Base-by-base conservation (phyloP, 2,888 invertebrate genomes). In the Drosophila peninsularis region DNA sequence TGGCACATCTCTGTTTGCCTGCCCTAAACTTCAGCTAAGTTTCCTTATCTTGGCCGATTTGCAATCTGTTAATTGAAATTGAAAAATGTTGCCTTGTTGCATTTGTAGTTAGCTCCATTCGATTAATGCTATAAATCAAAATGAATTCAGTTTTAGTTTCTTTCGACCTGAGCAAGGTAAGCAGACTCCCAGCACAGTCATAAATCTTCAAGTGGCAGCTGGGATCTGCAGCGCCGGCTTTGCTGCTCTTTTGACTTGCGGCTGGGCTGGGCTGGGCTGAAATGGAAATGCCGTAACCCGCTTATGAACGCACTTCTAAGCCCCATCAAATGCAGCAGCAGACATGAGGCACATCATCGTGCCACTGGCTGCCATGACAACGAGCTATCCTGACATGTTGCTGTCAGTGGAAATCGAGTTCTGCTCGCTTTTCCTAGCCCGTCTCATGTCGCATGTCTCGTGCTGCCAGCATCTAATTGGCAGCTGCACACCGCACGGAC, bases 251-350 rank as follows among this genome's bases (percentile, higher is more conserved):
- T 61, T 55, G 66, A 55, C 45, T 66, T 37, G n/a, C n/a, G n/a
- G n/a, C n/a, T n/a, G n/a, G n/a, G n/a, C n/a, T n/a, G n/a, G n/a
- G n/a, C n/a, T n/a, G 13, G 36, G 10, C 21, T 36, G 42, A 71
- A 82, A 70, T 72, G 71, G 77, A 78, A 80, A 84, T 76, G 53
- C 75, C 75, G 69, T 87, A 78, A 87, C 75, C 78, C 81, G 89
- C 89, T 87, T 87, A 87, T 77, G 72, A 72, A 72, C 76, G 66
- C 72, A 80, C 73, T 76, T 36, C 52, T 63, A 57, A 68, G 54
- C 57, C 56, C 45, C 36, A 58, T 53, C 53, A 60, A 57, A 36
- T 49, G 52, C 50, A 58, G 32, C n/a, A 49, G 36, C 45, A 62
- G 37, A 44, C 24, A 57, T 27, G 32, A n/a, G 37, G 42, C 37